These are phyloP conservation scores for Gastracanthus pulcherrimus DNA, from an alignment of 2,888 invertebrate genomes.

Conservation along the genomic window DNA sequence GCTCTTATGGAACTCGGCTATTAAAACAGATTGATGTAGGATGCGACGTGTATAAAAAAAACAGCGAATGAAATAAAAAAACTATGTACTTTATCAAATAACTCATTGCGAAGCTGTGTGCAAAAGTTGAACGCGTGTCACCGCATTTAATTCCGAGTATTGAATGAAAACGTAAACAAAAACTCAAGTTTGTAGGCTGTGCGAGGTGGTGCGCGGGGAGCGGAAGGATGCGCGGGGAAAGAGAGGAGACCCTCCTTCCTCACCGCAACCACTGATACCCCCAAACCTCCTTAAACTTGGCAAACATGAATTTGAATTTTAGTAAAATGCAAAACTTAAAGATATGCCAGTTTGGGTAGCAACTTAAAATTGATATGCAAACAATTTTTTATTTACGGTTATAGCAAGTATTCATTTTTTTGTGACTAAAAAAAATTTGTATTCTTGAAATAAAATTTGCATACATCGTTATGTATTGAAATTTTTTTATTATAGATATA, in stretches of 20 bases:
- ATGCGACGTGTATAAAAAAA: neutral
- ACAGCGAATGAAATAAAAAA: neutral
- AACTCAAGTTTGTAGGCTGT: too few relatives aligned
- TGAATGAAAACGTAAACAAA: too few relatives aligned
- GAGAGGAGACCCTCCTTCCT: too few relatives aligned
- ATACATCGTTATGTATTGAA: neutral
- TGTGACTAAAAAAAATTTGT: neutral
- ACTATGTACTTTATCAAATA: too few relatives aligned
- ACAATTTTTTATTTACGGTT: neutral
- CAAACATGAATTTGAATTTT: constrained; percentile 13
- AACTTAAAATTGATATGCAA: neutral
- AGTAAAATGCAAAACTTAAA: neutral
- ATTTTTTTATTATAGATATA: neutral
- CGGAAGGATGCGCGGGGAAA: too few relatives aligned
- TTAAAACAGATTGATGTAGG: neutral
- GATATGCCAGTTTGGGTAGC: neutral
- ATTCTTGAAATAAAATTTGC: too few relatives aligned
- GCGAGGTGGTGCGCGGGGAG: too few relatives aligned
- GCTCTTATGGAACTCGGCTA: too few relatives aligned
- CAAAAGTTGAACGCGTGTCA: too few relatives aligned
- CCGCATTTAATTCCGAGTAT: too few relatives aligned
- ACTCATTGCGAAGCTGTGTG: too few relatives aligned
- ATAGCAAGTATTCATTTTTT: neutral
- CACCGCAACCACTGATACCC: too few relatives aligned
- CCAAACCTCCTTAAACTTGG: constrained; percentile 2